Evolutionary conservation across 2,797 vertebrate genomes (phyloP).

Genomic region (Sebastes minor): DNA sequence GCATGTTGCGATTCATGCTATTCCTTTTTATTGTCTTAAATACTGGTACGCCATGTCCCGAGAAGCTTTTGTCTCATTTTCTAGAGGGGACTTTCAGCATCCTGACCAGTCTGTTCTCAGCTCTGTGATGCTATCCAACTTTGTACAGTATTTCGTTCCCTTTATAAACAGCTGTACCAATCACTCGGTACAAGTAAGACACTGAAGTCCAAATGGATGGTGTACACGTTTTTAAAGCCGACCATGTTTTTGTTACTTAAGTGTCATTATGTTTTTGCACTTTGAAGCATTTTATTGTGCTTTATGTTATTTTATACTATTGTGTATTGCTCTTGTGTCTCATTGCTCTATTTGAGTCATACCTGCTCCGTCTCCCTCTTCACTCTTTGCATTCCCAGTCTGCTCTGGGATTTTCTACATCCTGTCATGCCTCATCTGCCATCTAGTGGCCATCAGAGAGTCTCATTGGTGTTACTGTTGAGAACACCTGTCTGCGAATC

Average conservation of each 20-base stretch:
- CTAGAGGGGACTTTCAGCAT: not conserved
- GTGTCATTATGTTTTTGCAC: not conserved
- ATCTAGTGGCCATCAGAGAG: conserved; percentile 18
- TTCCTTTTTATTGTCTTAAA: not conserved
- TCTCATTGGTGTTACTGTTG: not conserved
- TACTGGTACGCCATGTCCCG: not conserved
- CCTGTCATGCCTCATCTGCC: not conserved
- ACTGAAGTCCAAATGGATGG: not conserved
- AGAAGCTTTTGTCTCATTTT: not conserved
- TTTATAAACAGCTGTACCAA: not conserved
- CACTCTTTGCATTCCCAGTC: not conserved
- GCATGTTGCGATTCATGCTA: not conserved
- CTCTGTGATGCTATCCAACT: not conserved
- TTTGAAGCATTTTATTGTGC: not conserved
- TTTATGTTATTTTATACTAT: not conserved
- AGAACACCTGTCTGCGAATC: not conserved
- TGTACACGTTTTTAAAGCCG: not conserved
- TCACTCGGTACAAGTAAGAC: not conserved
- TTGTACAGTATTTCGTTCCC: not conserved
- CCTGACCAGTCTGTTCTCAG: not conserved
- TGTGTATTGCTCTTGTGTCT: not conserved
- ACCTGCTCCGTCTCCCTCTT: not conserved
- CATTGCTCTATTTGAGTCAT: not conserved
- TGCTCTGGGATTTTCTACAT: not conserved
- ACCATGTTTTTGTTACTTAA: not conserved